These are phyloP conservation scores for Bubalus kerabau DNA, from an alignment of 2,113 vertebrate species.

Conservation along the genomic window DNA sequence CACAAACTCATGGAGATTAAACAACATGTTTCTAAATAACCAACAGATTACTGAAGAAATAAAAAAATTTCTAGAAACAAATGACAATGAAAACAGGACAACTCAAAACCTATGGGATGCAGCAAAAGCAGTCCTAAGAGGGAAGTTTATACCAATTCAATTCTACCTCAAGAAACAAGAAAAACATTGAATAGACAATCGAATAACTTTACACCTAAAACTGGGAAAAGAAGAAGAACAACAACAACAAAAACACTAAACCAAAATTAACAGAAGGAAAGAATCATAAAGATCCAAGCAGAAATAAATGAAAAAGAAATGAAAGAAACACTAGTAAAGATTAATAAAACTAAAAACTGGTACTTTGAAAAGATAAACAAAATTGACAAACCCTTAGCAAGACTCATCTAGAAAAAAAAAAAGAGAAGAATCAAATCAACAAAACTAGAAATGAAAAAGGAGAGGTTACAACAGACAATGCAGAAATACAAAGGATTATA, in stretches of 20 bases:
- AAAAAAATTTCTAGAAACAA: background rate
- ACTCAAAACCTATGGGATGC: background rate
- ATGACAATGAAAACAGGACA: background rate
- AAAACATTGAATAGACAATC: background rate
- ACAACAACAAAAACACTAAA: background rate
- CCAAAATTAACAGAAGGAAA: background rate
- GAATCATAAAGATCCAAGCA: background rate
- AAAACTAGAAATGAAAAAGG: background rate
- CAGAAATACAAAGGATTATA: background rate
- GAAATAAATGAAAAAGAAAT: background rate
- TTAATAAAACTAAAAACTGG: background rate
- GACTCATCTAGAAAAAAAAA: background rate
- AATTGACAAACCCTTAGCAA: background rate
- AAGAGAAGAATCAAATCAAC: background rate
- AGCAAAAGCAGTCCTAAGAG: background rate
- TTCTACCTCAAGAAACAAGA: background rate
- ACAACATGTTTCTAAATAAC: background rate
- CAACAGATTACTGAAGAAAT: background rate
- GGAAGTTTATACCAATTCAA: background rate
- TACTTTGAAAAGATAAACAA: background rate
- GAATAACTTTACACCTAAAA: background rate
- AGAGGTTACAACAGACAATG: background rate
- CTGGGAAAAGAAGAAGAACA: background rate
- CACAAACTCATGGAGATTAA: background rate
- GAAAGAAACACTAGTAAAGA: background rate